A percentile compares a stretch with the other conserved stretches of the same genome.
phyloP scores from a whole-genome alignment of 1,140 invertebrate genomes.

The Acyrthosiphon pisum region DNA sequence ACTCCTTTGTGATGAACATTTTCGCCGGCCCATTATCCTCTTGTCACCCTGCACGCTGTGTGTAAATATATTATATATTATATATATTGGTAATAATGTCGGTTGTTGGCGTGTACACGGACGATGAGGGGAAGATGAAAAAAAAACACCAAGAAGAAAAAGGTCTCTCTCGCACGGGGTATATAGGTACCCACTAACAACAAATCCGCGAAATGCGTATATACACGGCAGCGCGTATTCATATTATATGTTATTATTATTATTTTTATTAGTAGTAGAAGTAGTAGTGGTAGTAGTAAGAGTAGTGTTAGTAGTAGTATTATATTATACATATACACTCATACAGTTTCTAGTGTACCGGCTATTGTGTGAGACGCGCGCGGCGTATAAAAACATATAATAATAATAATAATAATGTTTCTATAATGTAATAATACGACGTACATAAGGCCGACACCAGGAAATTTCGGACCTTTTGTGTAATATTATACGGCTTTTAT shows the following conservation, averaged over 20 bases:
- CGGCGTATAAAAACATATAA: constrained; percentile 3
- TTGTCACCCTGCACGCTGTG: constrained; percentile 33
- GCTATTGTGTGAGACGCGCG: constrained; percentile 10
- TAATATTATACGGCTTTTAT: constrained; percentile 54
- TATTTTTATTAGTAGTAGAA: neutral
- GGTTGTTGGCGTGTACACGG: neutral
- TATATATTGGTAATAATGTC: constrained; percentile 9
- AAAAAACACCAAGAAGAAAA: constrained; percentile 40
- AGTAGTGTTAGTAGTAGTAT: neutral
- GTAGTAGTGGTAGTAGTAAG: neutral
- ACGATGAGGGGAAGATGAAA: neutral
- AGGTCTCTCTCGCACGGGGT: neutral
- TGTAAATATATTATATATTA: neutral
- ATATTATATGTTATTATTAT: neutral
- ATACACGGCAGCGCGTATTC: neutral
- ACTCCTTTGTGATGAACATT: neutral
- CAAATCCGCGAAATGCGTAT: constrained; percentile 24
- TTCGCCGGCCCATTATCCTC: constrained; percentile 46
- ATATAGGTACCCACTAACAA: neutral
- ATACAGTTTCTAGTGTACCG: constrained; percentile 6
- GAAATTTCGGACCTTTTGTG: constrained; percentile 56
- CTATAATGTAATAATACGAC: constrained; percentile 53
- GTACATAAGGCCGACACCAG: constrained; percentile 33
- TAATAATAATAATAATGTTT: constrained; percentile 42
- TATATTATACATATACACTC: neutral